These are phyloP conservation scores for Drosophila histrio DNA, from an alignment of 2,888 invertebrate genomes.

Conservation along the genomic window DNA sequence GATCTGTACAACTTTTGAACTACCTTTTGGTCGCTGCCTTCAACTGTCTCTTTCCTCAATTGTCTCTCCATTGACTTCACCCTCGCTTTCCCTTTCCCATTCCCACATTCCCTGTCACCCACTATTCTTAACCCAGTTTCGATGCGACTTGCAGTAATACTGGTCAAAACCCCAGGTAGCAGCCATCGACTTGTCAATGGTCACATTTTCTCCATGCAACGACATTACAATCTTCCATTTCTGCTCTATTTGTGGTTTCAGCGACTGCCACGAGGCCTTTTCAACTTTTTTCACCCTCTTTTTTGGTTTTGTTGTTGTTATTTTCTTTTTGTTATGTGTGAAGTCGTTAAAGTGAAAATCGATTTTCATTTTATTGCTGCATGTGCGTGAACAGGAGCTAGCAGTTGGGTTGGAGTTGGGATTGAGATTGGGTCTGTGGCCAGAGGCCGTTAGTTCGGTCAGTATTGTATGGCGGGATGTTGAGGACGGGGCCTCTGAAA, in stretches of 20 bases:
- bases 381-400: slow-evolving; percentile 51
- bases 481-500: slow-evolving; percentile 23
- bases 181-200: slow-evolving; percentile 33
- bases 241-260: slow-evolving; percentile 64
- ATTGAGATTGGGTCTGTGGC: slow-evolving; percentile 14
- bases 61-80: neutral
- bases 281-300: slow-evolving; percentile 34
- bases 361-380: slow-evolving; percentile 76
- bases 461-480: slow-evolving; percentile 1
- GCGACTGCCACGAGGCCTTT: slow-evolving; percentile 52
- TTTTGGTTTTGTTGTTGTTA: slow-evolving; percentile 2
- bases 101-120: slow-evolving; percentile 5
- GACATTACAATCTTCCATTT: slow-evolving; percentile 39
- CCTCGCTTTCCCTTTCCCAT: neutral
- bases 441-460: slow-evolving; percentile 27
- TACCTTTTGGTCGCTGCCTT: neutral
- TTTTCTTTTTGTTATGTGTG: slow-evolving; percentile 56
- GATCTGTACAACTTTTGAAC: neutral
- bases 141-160: slow-evolving; percentile 8
- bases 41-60: neutral
- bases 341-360: slow-evolving; percentile 81
- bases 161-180: neutral
- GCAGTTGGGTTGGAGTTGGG: slow-evolving; percentile 1
- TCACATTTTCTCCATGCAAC: slow-evolving; percentile 37
- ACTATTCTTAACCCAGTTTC: slow-evolving; percentile 50